phyloP scores from a whole-genome alignment of 2,113 vertebrate genomes.

The Limnothrissa miodon region DNA sequence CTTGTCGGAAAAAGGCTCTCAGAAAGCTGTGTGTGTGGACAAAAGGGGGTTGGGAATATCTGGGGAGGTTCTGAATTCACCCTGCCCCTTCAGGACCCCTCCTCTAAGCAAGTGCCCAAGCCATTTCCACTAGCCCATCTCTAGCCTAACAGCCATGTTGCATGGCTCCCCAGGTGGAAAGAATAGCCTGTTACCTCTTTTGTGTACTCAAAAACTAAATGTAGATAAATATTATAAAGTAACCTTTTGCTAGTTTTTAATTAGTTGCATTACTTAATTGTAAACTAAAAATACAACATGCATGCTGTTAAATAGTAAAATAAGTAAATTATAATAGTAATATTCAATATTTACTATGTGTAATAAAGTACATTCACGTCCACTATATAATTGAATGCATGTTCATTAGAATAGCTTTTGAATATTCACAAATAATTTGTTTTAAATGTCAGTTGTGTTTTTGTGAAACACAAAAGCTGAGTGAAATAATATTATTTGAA shows the following conservation, averaged over 20 bases:
- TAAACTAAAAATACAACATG: not conserved
- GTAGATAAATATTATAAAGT: not conserved
- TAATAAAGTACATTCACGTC: not conserved
- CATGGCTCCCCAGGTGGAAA: constrained; percentile 49
- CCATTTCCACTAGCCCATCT: constrained; percentile 60
- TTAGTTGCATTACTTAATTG: not conserved
- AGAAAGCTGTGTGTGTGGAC: constrained; percentile 58
- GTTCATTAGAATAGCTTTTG: not conserved
- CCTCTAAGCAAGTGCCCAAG: constrained; percentile 62
- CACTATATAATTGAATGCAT: not conserved
- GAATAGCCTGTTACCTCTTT: constrained; percentile 49
- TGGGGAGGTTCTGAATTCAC: constrained; percentile 64
- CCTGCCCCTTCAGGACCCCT: constrained; percentile 66
- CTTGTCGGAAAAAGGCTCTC: constrained; percentile 64
- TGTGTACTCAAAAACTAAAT: not conserved
- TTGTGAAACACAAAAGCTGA: not conserved
- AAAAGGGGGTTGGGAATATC: constrained; percentile 65
- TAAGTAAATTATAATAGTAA: not conserved
- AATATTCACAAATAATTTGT: not conserved
- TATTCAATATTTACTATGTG: not conserved
- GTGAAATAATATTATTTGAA: not conserved
- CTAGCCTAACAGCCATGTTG: not conserved
- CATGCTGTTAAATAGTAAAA: not conserved
- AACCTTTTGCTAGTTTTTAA: not conserved
- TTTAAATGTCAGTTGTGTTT: not conserved